These are phyloP conservation scores for Gibbula magus DNA, from an alignment of 2,888 invertebrate genomes.

Conservation along the genomic window DNA sequence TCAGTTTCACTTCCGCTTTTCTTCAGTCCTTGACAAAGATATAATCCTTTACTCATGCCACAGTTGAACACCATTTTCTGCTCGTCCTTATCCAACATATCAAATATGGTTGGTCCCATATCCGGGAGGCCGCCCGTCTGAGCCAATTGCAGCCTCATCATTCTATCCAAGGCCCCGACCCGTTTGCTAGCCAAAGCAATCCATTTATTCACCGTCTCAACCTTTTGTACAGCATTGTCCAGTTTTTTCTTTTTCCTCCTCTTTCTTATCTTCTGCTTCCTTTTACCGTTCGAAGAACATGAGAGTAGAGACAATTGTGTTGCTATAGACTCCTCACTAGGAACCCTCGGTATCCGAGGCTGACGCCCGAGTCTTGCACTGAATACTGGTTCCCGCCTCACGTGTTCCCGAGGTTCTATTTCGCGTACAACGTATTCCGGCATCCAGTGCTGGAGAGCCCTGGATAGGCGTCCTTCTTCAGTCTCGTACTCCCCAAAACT, in stretches of 20 bases:
- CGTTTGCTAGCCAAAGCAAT: conserved; percentile 43
- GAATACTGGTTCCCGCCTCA: conserved; percentile 52
- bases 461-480: conserved; percentile 54
- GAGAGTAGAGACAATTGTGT: conserved; percentile 57
- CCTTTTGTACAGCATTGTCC: neutral
- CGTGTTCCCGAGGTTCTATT: conserved; percentile 49
- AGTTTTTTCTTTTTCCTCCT: conserved; percentile 3
- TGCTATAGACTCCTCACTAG: conserved; percentile 58
- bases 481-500: conserved; percentile 26
- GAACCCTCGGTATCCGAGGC: conserved; percentile 39
- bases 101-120: conserved; percentile 21
- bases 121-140: neutral
- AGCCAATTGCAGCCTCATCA: conserved; percentile 45
- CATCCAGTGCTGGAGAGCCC: conserved; percentile 60
- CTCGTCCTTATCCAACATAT: conserved; percentile 46
- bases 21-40: conserved; percentile 35
- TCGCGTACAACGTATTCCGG: conserved; percentile 47
- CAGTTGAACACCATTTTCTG: conserved; percentile 40
- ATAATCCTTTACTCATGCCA: conserved; percentile 42
- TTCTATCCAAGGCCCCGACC: conserved; percentile 47
- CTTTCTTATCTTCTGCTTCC: neutral
- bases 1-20: conserved; percentile 50
- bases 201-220: conserved; percentile 49
- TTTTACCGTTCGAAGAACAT: conserved; percentile 2
- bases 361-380: conserved; percentile 56